Evolutionary conservation across 2,888 invertebrate species (phyloP), one percentile per base, ranked within the genome.

Genomic region (Chloromyia formosa): DNA sequence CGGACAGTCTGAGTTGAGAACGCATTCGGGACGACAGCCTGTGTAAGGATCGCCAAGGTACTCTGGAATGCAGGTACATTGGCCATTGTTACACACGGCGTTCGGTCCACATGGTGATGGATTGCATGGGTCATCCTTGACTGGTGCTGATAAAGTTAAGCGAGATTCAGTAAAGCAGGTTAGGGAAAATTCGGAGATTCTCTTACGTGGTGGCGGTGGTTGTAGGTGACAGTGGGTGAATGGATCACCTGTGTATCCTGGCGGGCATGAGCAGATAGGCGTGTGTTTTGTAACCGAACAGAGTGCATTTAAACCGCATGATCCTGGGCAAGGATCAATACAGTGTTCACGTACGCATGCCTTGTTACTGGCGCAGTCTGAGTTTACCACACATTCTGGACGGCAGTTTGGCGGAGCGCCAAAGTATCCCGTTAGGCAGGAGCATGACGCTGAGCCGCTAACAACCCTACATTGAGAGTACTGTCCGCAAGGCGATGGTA

Each of bases 261-360:
- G 84, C 81, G 79, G 81, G 79, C 82, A 86, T 81, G 88, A 87
- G 82, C 94, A 94, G 75, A 91, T 88, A 0, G 94, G 93, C 62
- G 90, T 89, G 83, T 94, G 92, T 82, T 92, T 93, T 16, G 92
- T 87, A 7, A 93, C 92, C 81, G 89, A 88, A 80, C 95, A 95
- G 60, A 89, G 85, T 1, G 95, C 92, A 78, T 89, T 88, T 20
- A 89, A 81, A 14, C 94, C 95, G 81, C 95, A 93, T 35, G 93
- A 89, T 60, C 93, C 93, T 5, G 90, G 88, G 81, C 94, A 94
- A 16, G 94, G 94, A 83, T 94, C 91, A 78, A 87, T 87, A 83
- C 94, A 94, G 83, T 91, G 92, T 84, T 90, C 89, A 79, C 89
- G 90, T 62, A 94, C 90, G 81, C 94, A 95, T 5, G 94, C 92